Evolutionary conservation across 2,797 vertebrate genomes (phyloP), one percentile per base, ranked within the genome.

Genomic region (Hafferia zeledoni): DNA sequence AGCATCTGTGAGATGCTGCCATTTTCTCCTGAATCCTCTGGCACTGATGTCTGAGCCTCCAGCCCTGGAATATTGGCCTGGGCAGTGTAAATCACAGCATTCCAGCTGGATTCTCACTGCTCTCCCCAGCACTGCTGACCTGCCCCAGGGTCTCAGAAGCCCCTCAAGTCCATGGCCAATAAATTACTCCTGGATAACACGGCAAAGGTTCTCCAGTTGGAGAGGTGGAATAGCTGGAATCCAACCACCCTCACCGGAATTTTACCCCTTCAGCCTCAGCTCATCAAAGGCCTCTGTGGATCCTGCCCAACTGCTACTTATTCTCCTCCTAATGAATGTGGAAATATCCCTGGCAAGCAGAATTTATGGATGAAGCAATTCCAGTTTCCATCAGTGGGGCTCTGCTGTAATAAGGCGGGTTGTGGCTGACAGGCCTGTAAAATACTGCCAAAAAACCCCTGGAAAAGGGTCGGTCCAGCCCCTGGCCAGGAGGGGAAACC

Each of bases 291-390:
- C 28, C 92, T 55, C 47, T 47, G 83, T 2, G 47, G 95, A 81
- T 94, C 83, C 52, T 2, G 33, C 86, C 93, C 13, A 85, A 65
- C 91, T 23, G 39, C 91, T 94, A 70, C 94, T 93, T 87, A 70
- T 87, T 88, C 93, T 85, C 79, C 89, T 89, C 81, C 85, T 98
- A 97, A 97, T 95, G 95, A 98, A 97, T 47, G 77, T 91, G 96
- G 94, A 97, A 98, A 97, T 30, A 43, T 94, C 94, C 69, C 13
- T 17, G 64, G 91, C 50, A 10, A 95, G 84, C 27, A 75, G 97
- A 95, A 98, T 98, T 98, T 98, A 97, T 89, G 47, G 96, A 65
- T 55, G 76, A 87, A 97, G 85, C 85, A 93, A 96, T 97, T 97
- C 77, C 87, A 96, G 92, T 85, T 93, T 61, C 96, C 91, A 57